Base-by-base conservation (phyloP, 2,113 vertebrate species). In the rat (Rattus norvegicus) region DNA sequence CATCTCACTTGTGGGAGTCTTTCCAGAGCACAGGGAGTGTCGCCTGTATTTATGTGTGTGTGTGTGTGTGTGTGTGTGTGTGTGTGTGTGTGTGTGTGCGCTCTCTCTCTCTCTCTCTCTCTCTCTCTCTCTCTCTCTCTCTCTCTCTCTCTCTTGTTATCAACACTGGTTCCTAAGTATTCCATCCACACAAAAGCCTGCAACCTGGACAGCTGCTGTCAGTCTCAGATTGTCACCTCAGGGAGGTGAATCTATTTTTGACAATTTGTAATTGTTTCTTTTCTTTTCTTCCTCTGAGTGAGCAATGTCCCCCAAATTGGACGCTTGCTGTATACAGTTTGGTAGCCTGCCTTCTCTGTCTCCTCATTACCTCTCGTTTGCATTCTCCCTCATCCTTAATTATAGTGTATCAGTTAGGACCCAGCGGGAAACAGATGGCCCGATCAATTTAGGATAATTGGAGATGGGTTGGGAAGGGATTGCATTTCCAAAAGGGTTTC, bases 391-490 rank as follows among this genome's bases (percentile, higher is more conserved):
- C 19, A 19, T 88, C 47, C 92, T 96, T 96, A 91, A 93, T 91
- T 91, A 76, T n/a, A 81, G 20, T 11, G 28, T 92, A 96, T 80
- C 84, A 63, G 91, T 93, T 69, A 95, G 70, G 86, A 54, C 33
- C 89, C 95, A 95, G 89, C 52, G 81, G 92, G 76, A 96, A 95
- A 92, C 92, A 92, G 65, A 92, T 61, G 72, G 81, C 33, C 69
- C 54, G 59, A 85, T 96, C 94, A 88, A 70, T 91, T 94, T 67
- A 89, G 93, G 89, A 39, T 97, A 94, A 96, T 63, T 96, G 88
- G 96, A 92, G 77, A 83, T 91, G 19, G 19, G 22, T 65, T 91
- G 91, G 52, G 81, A 84, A 75, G 24, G 22, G 14, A 28, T 54
- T 69, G 16, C 75, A n/a, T 88, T 92, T 96, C 65, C 70, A 56